Conservation (phyloP, 2,888 invertebrate genomes). For the Aradus depressus region DNA sequence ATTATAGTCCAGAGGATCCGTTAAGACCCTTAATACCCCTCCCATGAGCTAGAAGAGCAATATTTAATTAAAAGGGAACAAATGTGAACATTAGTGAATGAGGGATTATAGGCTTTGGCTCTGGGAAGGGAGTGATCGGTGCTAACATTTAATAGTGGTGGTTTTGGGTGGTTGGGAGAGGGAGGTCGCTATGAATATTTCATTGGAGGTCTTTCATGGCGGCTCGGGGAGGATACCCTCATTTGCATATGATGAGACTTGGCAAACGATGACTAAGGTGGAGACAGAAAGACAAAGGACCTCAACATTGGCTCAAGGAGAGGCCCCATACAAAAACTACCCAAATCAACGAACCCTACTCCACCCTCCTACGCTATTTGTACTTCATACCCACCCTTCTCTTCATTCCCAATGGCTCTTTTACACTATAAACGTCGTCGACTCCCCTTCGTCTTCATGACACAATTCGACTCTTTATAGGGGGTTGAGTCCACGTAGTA, state of each 20-base stretch:
- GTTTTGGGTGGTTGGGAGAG: not conserved
- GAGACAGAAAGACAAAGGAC: not conserved
- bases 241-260: constrained; percentile 20
- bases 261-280: not conserved
- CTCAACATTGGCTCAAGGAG: constrained; percentile 7
- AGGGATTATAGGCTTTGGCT: not conserved
- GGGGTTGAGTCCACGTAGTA: too few relatives aligned
- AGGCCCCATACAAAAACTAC: constrained; percentile 5
- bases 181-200: constrained; percentile 16
- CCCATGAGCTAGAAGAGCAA: too few relatives aligned
- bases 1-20: too few relatives aligned
- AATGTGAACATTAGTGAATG: not conserved
- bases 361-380: constrained; percentile 1
- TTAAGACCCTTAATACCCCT: too few relatives aligned
- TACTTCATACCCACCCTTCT: too few relatives aligned
- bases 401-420: too few relatives aligned
- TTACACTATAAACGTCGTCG: too few relatives aligned
- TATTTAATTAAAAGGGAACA: constrained; percentile 9
- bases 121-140: constrained; percentile 1
- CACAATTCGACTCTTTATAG: too few relatives aligned
- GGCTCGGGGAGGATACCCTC: too few relatives aligned
- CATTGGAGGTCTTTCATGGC: constrained; percentile 12
- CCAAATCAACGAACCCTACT: constrained; percentile 10
- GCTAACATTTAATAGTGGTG: constrained; percentile 5
- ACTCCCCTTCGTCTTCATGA: too few relatives aligned